Base-by-base conservation (phyloP, 2,888 invertebrate genomes). In the Elegia similella region DNA sequence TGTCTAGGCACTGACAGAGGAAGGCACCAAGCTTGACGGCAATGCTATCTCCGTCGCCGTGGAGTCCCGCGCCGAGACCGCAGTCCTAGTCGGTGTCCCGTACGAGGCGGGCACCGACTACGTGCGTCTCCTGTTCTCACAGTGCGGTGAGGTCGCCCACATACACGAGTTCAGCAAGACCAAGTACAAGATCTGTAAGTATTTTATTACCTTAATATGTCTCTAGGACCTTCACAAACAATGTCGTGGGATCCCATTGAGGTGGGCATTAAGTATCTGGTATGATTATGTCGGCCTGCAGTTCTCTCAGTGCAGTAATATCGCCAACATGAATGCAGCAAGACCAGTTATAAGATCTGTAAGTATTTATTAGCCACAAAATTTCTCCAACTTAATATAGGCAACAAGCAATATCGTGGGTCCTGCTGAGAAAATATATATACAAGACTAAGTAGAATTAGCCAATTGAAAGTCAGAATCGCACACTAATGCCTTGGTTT, bases 141-240 rank as follows among this genome's bases (percentile, higher is more conserved):
- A 89, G 81, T 90, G 90, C 78, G 91, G 91, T 13, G 79, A 82
- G 0, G 84, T 91, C 55, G 82, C 88, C n/a, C 90, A 89, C 65
- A 86, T 91, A 75, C 89, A 89, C 67, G 91, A 91, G 88, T 91
- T 90, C 83, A 89, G 88, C 89, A 91, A 91, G 84, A 88, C 90
- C 69, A 91, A 91, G 78, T 91, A 90, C 74, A 91, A 90, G 80
- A 90, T 90, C 70, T 69, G 90, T 90, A 62, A 88, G 90, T 86
- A 53, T 10, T 3, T 17, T 16, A 34, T 50, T 16, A 32, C 6
- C 7, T n/a, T 13, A 44, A n/a, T 30, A 30, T 30, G 30, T 30
- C 7, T 30, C 6, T 30, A 3, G 7, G 30, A 6, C 30, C 30
- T 30, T 30, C 30, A 30, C n/a, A n/a, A n/a, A n/a, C n/a, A n/a